Base-by-base conservation (phyloP, 1,140 invertebrate species). In the Hesperophylax magnus region DNA sequence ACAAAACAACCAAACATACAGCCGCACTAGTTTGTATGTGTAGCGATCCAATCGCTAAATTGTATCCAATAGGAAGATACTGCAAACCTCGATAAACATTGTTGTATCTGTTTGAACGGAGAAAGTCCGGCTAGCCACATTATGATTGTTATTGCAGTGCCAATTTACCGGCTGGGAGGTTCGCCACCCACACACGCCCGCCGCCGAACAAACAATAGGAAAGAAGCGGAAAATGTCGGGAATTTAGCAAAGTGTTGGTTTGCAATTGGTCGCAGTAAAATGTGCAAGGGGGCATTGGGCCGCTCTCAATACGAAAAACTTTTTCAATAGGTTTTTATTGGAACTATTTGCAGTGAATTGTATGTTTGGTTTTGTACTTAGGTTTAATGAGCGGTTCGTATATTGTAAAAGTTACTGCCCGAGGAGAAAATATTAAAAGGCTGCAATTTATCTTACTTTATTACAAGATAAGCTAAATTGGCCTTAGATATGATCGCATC, bases 121-220 rank as follows among this genome's bases (percentile, higher is more conserved):
- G 75, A 39, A 34, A 56, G 81, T 79, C 78, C 77, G 69, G 77
- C 72, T 20, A 80, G 72, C 78, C 78, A 80, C 81, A 83, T 83
- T 83, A 83, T 83, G 81, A 83, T 83, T 83, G 81, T 83, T 83
- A 83, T 83, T 83, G 81, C 67, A 80, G 76, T 80, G 76, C 81
- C 81, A 83, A 83, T 83, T 83, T 80, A 65, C 81, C 77, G 79
- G 60, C 71, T 61, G 65, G 54, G 20, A 77, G 72, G 75, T 77
- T 56, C 39, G 47, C 56, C 60, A 63, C 75, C 34, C 75, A 60
- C 24, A 77, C 58, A 78, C 31, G 20, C 53, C 20, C 79, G 52
- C 20, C 20, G 47, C 61, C 65, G 15, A 18, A 52, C 47, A 53
- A 53, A 53, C 60, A 72, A 72, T 52, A 18, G 31, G 31, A 47